These are phyloP conservation scores for Eupithecia vulgata DNA, from an alignment of 2,888 invertebrate genomes.

Conservation along the genomic window DNA sequence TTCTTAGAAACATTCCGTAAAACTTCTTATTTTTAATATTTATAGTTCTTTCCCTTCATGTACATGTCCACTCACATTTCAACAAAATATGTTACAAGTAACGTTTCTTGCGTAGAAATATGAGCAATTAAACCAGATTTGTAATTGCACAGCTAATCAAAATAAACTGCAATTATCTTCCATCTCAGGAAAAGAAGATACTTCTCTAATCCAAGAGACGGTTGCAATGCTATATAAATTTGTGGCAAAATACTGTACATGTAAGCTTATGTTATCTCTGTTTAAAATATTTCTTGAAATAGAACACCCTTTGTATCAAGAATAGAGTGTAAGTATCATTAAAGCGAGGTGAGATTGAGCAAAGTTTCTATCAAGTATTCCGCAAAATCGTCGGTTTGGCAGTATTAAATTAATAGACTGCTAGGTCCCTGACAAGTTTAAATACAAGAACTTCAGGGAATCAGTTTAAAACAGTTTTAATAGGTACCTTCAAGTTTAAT, in stretches of 20 bases:
- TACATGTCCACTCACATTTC: too few species aligned
- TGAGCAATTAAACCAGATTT: background rate
- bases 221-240: background rate
- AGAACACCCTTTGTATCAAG: slow-evolving; percentile 2
- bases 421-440: background rate
- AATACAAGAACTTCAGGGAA: slow-evolving; percentile 1
- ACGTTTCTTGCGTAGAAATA: background rate
- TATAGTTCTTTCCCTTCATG: too few species aligned
- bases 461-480: background rate
- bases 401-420: slow-evolving; percentile 9
- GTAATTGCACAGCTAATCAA: background rate
- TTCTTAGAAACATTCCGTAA: too few species aligned
- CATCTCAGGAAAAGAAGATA: background rate
- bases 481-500: background rate
- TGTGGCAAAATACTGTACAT: background rate
- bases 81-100: too few species aligned
- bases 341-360: slow-evolving; percentile 14
- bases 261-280: background rate
- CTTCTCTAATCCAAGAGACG: background rate
- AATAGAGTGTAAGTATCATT: slow-evolving; percentile 13
- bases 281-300: slow-evolving; percentile 4
- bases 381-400: slow-evolving; percentile 8
- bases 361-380: slow-evolving; percentile 13
- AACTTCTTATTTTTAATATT: too few species aligned
- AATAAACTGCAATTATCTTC: background rate